Evolutionary conservation across 2,797 vertebrate species (phyloP).

Genomic region (Catharus ustulatus): DNA sequence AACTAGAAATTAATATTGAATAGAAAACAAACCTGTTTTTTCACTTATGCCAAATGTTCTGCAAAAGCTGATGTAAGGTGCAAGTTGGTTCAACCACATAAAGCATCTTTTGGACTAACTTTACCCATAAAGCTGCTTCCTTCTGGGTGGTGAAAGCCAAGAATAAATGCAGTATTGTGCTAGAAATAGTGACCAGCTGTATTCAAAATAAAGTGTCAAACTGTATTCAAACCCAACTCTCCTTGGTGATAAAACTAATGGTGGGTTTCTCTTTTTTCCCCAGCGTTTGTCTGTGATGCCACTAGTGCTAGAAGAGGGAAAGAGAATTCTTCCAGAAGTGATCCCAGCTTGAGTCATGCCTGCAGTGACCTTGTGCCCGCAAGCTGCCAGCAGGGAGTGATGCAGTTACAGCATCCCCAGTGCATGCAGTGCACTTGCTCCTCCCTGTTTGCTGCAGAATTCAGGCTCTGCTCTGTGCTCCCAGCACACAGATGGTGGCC

Average conservation of each 20-base stretch:
- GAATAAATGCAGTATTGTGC: not conserved
- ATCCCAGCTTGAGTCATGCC: not conserved
- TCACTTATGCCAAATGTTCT: not conserved
- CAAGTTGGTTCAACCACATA: not conserved
- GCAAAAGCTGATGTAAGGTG: not conserved
- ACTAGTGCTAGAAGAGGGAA: not conserved
- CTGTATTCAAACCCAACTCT: not conserved
- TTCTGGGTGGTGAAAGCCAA: not conserved
- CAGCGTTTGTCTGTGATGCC: not conserved
- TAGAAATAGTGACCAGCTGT: not conserved
- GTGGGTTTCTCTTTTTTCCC: not conserved
- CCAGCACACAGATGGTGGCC: conserved; percentile 16
- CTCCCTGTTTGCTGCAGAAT: not conserved
- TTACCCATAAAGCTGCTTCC: not conserved
- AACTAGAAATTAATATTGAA: not conserved
- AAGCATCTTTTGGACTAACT: not conserved
- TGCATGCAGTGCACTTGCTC: not conserved
- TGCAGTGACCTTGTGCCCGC: not conserved
- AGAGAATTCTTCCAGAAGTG: not conserved
- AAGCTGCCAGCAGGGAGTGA: not conserved
- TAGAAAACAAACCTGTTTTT: not conserved
- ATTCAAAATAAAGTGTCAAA: not conserved
- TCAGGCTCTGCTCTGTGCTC: not conserved
- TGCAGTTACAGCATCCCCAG: not conserved
- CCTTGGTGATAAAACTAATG: not conserved